Evolutionary conservation across 2,113 vertebrate species (phyloP).

Genomic region (cat (Felis catus)): DNA sequence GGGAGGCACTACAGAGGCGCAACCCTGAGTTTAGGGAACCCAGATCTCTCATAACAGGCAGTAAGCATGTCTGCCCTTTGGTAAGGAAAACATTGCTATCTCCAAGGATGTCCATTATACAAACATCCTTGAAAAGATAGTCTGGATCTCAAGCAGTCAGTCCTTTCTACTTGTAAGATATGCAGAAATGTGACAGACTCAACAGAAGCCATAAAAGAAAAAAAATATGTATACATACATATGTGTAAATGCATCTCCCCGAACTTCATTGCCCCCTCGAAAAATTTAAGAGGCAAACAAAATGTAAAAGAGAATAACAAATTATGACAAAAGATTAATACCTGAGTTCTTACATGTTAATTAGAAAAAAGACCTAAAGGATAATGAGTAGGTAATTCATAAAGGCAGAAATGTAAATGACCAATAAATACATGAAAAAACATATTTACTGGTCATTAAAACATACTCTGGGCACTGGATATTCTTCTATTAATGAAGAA

Average conservation of each 20-base stretch:
- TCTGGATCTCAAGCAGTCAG: neutral
- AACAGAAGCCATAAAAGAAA: neutral
- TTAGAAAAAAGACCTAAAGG: neutral
- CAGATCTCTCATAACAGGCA: neutral
- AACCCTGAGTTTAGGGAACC: neutral
- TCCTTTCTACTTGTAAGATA: neutral
- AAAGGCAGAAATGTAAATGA: constrained; percentile 28
- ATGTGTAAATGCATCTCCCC: neutral
- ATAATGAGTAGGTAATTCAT: neutral
- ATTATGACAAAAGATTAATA: constrained; percentile 3
- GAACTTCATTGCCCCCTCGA: neutral
- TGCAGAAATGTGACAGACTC: neutral
- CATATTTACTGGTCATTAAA: neutral
- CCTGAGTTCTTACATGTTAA: neutral
- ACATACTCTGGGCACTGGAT: neutral
- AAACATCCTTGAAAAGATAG: neutral
- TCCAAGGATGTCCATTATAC: neutral
- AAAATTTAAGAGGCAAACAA: neutral
- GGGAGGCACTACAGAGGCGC: neutral
- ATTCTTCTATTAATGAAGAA: neutral
- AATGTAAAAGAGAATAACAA: neutral
- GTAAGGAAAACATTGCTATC: neutral
- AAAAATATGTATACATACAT: neutral
- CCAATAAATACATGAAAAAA: neutral
- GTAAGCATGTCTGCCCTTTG: neutral